Percentiles rank a stretch among this genome's conserved stretches.
phyloP scores from a whole-genome alignment of 1,140 invertebrate species.

The Pseudomyrmex pallidus region DNA sequence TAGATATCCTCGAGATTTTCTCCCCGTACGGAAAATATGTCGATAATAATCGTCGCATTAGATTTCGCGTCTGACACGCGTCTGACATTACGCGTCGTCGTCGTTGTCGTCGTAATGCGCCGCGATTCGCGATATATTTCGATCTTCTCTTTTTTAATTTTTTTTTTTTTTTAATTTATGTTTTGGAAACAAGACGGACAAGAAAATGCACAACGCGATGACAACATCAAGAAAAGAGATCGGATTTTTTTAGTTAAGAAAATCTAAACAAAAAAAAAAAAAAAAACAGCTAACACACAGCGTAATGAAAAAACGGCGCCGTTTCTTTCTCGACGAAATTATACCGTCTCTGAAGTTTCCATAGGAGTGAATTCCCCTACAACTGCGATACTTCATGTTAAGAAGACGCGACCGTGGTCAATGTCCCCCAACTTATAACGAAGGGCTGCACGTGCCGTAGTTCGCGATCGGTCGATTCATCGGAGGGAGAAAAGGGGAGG shows the following conservation, averaged over 20 bases:
- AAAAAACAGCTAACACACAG: too few relatives aligned
- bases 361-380: conserved; percentile 19
- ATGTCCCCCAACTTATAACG: conserved; percentile 44
- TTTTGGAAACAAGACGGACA: neutral
- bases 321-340: conserved; percentile 7
- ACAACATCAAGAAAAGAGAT: too few relatives aligned
- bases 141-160: neutral
- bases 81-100: neutral
- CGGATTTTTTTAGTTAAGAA: too few relatives aligned
- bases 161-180: conserved; percentile 1
- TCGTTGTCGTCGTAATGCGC: neutral
- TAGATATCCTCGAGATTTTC: conserved; percentile 57
- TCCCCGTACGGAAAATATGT: conserved; percentile 40
- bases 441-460: conserved; percentile 45
- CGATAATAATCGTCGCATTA: conserved; percentile 68
- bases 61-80: conserved; percentile 12
- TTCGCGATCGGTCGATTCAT: conserved; percentile 61
- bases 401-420: conserved; percentile 62
- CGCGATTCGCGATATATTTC: neutral
- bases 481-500: conserved; percentile 4
- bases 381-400: conserved; percentile 17
- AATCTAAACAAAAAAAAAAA: too few relatives aligned
- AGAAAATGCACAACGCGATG: too few relatives aligned
- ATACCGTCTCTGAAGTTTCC: conserved; percentile 41
- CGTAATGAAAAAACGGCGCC: neutral